phyloP scores from a whole-genome alignment of 1,140 invertebrate species.

The Lasaia peninsularis region DNA sequence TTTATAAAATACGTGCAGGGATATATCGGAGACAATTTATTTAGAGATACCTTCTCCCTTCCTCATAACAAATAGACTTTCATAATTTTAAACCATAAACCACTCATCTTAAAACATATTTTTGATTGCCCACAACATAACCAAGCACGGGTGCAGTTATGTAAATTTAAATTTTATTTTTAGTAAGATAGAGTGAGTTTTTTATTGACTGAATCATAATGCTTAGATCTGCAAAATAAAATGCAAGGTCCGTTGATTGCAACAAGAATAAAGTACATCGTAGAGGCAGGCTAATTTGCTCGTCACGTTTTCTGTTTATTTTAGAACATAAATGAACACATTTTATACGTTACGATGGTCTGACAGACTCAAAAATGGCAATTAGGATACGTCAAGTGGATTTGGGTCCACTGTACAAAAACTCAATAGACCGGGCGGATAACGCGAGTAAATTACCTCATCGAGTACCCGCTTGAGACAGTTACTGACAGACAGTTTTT shows the following conservation, averaged over 20 bases:
- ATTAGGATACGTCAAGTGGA: constrained; percentile 4
- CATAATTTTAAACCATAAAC: constrained; percentile 14
- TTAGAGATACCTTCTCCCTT: constrained; percentile 40
- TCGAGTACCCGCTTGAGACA: too few species aligned
- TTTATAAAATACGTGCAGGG: constrained; percentile 57
- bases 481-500: too few species aligned
- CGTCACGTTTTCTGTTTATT: constrained; percentile 47
- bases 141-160: background rate
- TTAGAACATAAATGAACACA: constrained; percentile 29
- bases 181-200: constrained; percentile 4
- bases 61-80: constrained; percentile 19
- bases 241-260: constrained; percentile 50
- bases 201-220: background rate
- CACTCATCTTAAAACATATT: constrained; percentile 2
- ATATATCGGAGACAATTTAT: constrained; percentile 71
- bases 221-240: constrained; percentile 25
- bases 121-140: constrained; percentile 2
- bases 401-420: background rate
- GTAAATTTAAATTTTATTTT: constrained; percentile 6
- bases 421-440: background rate
- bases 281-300: constrained; percentile 45
- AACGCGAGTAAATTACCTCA: too few species aligned
- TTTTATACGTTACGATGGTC: constrained; percentile 5
- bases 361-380: background rate
- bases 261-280: constrained; percentile 47